These are phyloP conservation scores for Eufriesea mexicana DNA, from an alignment of 1,140 invertebrate genomes.

Conservation along the genomic window DNA sequence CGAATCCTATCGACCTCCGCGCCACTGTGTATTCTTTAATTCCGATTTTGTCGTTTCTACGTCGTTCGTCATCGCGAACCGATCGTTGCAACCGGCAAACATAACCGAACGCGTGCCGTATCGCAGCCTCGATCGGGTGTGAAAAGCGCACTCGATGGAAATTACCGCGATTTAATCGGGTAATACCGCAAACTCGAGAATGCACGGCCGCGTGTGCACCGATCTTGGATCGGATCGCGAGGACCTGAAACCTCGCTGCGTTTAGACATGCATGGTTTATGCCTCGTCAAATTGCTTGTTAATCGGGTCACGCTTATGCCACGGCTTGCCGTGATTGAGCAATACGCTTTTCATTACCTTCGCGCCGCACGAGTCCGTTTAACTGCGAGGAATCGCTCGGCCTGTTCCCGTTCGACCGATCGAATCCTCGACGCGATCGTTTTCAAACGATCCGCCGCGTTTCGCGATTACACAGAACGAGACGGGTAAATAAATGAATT, in stretches of 20 bases:
- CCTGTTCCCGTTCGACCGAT: background rate
- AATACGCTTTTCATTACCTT: slow-evolving; percentile 32
- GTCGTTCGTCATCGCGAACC: background rate
- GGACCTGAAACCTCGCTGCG: slow-evolving; percentile 58
- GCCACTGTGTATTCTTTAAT: background rate
- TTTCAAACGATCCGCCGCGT: background rate
- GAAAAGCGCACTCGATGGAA: slow-evolving; percentile 45
- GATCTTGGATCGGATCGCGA: slow-evolving; percentile 37
- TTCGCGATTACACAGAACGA: too few species aligned
- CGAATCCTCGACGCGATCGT: too few species aligned
- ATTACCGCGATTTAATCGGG: slow-evolving; percentile 71
- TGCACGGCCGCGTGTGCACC: slow-evolving; percentile 18
- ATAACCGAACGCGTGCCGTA: too few species aligned
- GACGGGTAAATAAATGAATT: too few species aligned
- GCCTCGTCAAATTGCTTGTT: slow-evolving; percentile 58
- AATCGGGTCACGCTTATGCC: slow-evolving; percentile 60
- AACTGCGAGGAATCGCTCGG: background rate
- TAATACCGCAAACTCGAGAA: slow-evolving; percentile 56
- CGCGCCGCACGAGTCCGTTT: background rate
- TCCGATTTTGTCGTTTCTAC: background rate
- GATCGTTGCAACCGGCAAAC: background rate
- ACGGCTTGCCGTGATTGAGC: slow-evolving; percentile 35
- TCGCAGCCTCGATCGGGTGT: background rate
- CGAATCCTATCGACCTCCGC: background rate
- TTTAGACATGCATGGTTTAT: slow-evolving; percentile 53